Conservation (phyloP, 1,140 invertebrate species). For the Saccostrea cuccullata region DNA sequence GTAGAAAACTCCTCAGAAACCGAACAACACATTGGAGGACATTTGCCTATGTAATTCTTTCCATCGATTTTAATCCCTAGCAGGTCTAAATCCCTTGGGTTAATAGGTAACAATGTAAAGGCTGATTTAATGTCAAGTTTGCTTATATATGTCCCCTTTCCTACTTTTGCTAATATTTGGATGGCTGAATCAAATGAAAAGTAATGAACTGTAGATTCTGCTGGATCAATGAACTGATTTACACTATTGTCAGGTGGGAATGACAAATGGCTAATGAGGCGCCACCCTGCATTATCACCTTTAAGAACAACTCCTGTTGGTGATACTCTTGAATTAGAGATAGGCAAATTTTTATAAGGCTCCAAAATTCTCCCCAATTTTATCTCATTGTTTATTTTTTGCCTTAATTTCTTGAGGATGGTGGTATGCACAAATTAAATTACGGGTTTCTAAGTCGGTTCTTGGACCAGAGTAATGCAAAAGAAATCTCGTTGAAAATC, state of each 20-base stretch:
- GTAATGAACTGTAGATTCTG: neutral
- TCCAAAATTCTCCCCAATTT: too few relatives aligned
- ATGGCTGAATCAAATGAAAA: slow-evolving; percentile 21
- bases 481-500: neutral
- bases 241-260: too few relatives aligned
- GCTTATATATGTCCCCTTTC: neutral
- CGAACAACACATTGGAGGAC: slow-evolving; percentile 38
- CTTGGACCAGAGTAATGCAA: slow-evolving; percentile 1
- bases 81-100: slow-evolving; percentile 7
- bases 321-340: too few relatives aligned
- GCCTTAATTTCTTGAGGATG: neutral
- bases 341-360: too few relatives aligned
- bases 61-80: slow-evolving; percentile 27
- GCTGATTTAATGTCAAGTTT: slow-evolving; percentile 33
- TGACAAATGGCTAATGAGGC: too few relatives aligned
- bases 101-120: slow-evolving; percentile 7
- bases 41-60: slow-evolving; percentile 42
- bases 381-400: too few relatives aligned
- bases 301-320: too few relatives aligned
- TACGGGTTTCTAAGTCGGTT: neutral
- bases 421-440: neutral
- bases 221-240: too few relatives aligned
- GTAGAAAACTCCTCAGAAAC: slow-evolving; percentile 39
- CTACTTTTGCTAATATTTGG: neutral
- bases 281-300: too few relatives aligned